A percentile compares a stretch with the other conserved stretches of the same genome.
Evolutionary conservation across 2,113 vertebrate species (phyloP).

Genomic region (Chaetops frenatus): DNA sequence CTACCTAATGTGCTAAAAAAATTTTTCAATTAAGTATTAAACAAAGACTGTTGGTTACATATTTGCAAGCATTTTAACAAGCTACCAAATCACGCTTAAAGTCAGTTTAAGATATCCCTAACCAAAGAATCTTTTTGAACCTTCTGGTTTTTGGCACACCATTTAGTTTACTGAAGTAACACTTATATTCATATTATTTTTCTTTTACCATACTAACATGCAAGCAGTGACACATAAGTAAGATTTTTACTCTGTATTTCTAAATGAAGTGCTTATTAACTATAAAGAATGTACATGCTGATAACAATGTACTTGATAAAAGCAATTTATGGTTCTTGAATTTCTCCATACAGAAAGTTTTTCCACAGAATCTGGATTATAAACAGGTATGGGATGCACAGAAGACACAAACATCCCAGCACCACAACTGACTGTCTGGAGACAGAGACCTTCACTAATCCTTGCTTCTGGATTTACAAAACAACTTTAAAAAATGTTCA

Average conservation of each 20-base stretch:
- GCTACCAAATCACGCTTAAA: neutral
- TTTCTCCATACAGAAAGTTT: neutral
- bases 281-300: neutral
- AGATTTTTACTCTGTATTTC: neutral
- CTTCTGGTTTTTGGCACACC: neutral
- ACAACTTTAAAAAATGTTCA: neutral
- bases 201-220: neutral
- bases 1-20: slow-evolving; percentile 86
- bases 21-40: neutral
- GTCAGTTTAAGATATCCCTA: neutral
- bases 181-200: neutral
- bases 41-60: slow-evolving; percentile 10
- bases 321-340: neutral
- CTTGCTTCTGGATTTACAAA: neutral
- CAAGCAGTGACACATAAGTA: neutral
- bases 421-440: neutral
- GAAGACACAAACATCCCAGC: neutral
- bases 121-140: neutral
- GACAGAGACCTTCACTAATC: neutral
- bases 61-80: slow-evolving; percentile 30
- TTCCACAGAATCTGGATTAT: neutral
- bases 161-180: neutral
- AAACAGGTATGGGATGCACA: neutral
- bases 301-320: neutral
- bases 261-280: neutral